Percentiles rank a stretch among this genome's conserved stretches.
Conservation (phyloP, 2,797 vertebrate species). For the Sebastes steindachneri region DNA sequence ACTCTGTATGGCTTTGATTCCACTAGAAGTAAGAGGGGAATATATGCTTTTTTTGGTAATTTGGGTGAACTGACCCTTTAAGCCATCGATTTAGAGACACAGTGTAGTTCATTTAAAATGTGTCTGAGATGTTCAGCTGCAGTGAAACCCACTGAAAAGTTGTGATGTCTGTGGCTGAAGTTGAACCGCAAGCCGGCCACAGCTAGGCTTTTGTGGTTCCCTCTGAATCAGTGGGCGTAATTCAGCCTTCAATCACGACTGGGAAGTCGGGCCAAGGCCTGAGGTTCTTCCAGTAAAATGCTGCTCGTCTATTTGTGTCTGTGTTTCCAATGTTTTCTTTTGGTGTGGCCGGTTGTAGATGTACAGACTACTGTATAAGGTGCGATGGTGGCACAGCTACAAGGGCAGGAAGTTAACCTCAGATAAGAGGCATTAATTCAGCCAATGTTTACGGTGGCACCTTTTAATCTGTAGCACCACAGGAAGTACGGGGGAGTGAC, state of each 20-base stretch:
- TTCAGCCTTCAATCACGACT: not conserved
- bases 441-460: slow-evolving; percentile 26
- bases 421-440: slow-evolving; percentile 16
- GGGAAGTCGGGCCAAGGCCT: slow-evolving; percentile 23
- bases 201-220: slow-evolving; percentile 26
- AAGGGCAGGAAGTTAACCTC: slow-evolving; percentile 6
- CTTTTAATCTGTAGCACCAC: slow-evolving; percentile 38
- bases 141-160: not conserved
- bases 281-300: slow-evolving; percentile 65
- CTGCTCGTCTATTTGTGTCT: slow-evolving; percentile 45
- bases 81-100: not conserved
- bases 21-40: accelerated
- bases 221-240: slow-evolving; percentile 12
- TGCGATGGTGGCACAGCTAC: not conserved
- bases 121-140: not conserved
- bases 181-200: slow-evolving; percentile 20
- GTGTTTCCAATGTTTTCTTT: not conserved
- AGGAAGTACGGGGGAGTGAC: slow-evolving; percentile 67
- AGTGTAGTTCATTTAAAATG: not conserved
- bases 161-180: slow-evolving; percentile 48
- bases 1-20: not conserved
- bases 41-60: not conserved
- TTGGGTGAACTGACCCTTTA: not conserved
- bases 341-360: not conserved
- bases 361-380: not conserved